Conservation (phyloP, 2,888 invertebrate genomes). For the Oxycera nigricornis region DNA sequence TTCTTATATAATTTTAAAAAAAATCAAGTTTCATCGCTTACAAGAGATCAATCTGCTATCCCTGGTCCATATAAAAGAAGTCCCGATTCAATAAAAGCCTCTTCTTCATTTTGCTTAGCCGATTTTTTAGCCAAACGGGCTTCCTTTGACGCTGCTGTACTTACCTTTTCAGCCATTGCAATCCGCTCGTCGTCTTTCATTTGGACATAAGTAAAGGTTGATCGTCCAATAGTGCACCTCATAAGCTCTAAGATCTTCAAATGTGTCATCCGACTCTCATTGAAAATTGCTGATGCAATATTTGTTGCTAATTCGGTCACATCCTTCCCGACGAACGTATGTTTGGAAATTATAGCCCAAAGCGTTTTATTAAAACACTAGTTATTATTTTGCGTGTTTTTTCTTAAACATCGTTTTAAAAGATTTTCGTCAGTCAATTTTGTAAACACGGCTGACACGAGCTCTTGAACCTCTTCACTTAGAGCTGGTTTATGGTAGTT, state of each 20-base stretch:
- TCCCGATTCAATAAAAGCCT: too few species aligned
- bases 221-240: too few species aligned
- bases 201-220: not conserved
- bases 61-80: too few species aligned
- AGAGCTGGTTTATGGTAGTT: too few species aligned
- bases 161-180: too few species aligned
- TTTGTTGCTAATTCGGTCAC: not conserved
- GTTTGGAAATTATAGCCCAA: not conserved
- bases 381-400: too few species aligned
- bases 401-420: not conserved
- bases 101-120: not conserved
- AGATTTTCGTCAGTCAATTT: not conserved
- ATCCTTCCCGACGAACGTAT: not conserved
- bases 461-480: too few species aligned
- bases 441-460: too few species aligned
- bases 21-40: not conserved
- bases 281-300: not conserved
- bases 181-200: not conserved
- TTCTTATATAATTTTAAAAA: not conserved
- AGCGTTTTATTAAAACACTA: too few species aligned
- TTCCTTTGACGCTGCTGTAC: not conserved
- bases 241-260: not conserved
- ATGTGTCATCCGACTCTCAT: not conserved
- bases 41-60: too few species aligned
- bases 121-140: not conserved